Evolutionary conservation across 2,113 vertebrate species (phyloP), one percentile per base, ranked within the genome.

Genomic region (Pandion haliaetus): DNA sequence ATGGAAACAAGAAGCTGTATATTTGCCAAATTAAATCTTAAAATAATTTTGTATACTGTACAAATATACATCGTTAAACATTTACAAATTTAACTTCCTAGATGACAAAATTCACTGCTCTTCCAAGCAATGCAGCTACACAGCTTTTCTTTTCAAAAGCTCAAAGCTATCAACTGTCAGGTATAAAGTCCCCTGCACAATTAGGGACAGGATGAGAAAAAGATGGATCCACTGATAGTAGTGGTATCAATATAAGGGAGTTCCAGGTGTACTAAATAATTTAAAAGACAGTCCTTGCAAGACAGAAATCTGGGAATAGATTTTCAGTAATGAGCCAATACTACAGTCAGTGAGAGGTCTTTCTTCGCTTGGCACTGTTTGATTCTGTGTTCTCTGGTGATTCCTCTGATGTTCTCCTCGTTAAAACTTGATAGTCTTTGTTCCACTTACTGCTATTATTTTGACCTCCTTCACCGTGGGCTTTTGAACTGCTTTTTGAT

Each of bases 21-120:
- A 55, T 67, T 74, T 94, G 52, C 61, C 47, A 90, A 95, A 86
- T 95, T 66, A 95, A 76, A 91, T 73, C 95, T 96, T 97, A 96
- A 97, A 98, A 97, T 91, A 91, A 70, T 73, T 95, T 73, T 92
- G 47, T 95, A 82, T 89, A 95, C 98, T 98, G 89, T 98, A 98
- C 95, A 98, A 97, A 98, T 97, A 96, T 96, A 98, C 97, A 86
- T 5, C 2, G 8, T 72, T 58, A 77, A 96, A 97, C 96, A 88
- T 96, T 96, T 92, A 95, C 89, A 97, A 77, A 40, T 26, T 59
- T 67, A 59, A 58, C 78, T 83, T 92, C 54, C 77, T 82, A 87
- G 71, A 76, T 55, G 32, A 86, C 82, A 72, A 38, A 80, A 78
- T 36, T 49, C 63, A 88, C 71, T 87, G 66, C 66, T 65, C 61